Percentiles rank a stretch among this genome's conserved stretches.
Evolutionary conservation across 2,113 vertebrate genomes (phyloP).

Genomic region (Columbina picui): DNA sequence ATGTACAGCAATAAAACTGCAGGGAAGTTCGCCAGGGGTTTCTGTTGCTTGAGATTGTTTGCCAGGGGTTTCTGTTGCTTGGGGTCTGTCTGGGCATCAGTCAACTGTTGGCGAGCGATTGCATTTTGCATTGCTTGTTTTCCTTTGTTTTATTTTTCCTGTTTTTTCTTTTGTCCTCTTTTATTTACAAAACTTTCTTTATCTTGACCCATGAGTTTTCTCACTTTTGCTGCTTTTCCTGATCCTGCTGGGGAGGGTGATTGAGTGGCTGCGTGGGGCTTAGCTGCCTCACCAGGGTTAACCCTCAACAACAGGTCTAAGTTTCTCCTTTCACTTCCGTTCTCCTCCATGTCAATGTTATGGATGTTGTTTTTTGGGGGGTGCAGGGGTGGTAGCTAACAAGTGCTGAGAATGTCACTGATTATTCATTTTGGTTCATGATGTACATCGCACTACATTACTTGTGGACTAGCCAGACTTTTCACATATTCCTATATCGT

Average conservation of each 20-base stretch:
- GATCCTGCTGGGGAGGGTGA: not conserved
- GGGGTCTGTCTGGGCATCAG: not conserved
- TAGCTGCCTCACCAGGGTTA: not conserved
- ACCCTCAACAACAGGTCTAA: not conserved
- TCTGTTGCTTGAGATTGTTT: not conserved
- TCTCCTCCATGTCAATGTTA: not conserved
- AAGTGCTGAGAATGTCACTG: not conserved
- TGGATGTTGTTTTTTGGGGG: not conserved
- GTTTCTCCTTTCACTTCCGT: not conserved
- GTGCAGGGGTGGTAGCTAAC: not conserved
- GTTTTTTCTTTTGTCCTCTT: not conserved
- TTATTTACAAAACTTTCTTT: not conserved
- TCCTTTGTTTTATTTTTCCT: not conserved
- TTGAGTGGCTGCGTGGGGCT: not conserved
- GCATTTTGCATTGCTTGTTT: not conserved
- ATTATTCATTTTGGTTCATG: not conserved
- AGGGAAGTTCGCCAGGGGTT: not conserved
- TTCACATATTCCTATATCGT: not conserved
- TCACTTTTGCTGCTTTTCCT: not conserved
- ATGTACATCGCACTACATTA: not conserved
- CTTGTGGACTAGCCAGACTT: not conserved
- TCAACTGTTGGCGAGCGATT: not conserved
- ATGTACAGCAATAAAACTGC: not conserved
- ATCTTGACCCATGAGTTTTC: not conserved
- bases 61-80: not conserved